Evolutionary conservation across 2,888 invertebrate genomes (phyloP).

Genomic region (Gari tellinella): DNA sequence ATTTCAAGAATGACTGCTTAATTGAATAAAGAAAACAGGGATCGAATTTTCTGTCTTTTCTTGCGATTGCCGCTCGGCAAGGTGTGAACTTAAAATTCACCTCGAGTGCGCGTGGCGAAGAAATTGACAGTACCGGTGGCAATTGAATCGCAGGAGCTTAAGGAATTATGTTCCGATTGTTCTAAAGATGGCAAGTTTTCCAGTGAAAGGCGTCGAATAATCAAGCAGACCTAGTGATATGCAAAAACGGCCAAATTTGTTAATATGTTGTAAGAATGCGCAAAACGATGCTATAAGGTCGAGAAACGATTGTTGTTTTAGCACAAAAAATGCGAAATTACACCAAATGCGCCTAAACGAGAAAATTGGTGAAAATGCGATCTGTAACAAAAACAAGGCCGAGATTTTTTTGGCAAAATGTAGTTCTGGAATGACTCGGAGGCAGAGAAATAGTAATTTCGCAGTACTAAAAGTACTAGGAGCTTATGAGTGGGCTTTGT

Average conservation of each 20-base stretch:
- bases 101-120: conserved; percentile 68
- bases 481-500: too few species aligned
- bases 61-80: conserved; percentile 57
- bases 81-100: conserved; percentile 76
- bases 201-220: conserved; percentile 49
- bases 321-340: conserved; percentile 34
- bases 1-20: conserved; percentile 70
- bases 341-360: conserved; percentile 13
- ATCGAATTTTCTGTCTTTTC: conserved; percentile 70
- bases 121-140: conserved; percentile 67
- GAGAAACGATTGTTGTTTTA: conserved; percentile 52
- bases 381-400: background rate
- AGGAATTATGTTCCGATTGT: conserved; percentile 53
- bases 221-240: conserved; percentile 40
- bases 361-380: conserved; percentile 19
- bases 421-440: too few species aligned
- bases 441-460: too few species aligned
- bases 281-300: conserved; percentile 43
- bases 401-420: background rate
- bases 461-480: too few species aligned
- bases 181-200: conserved; percentile 55
- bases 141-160: conserved; percentile 57
- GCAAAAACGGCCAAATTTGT: conserved; percentile 58
- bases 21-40: conserved; percentile 67
- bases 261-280: conserved; percentile 51